Evolutionary conservation across 2,888 invertebrate species (phyloP).

Genomic region (Pediacus dermestoides): DNA sequence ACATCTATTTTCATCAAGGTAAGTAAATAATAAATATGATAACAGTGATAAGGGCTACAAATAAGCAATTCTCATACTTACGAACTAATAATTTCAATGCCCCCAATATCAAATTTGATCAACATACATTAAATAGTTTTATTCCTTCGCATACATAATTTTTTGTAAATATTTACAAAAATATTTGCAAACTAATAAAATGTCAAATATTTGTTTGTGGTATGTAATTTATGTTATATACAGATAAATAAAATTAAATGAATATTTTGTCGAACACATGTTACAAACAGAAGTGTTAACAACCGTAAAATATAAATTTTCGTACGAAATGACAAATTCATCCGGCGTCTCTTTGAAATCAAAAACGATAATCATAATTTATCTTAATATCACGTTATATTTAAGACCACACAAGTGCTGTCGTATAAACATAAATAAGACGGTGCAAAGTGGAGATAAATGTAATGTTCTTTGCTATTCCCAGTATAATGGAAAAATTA

Average conservation of each 20-base stretch:
- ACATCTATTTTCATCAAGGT: no score
- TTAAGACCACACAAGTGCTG: slow-evolving; percentile 31
- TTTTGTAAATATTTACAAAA: no score
- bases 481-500: no score
- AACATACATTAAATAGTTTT: no score
- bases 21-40: no score
- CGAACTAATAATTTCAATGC: no score
- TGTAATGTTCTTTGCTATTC: no score
- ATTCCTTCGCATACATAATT: slow-evolving; percentile 1
- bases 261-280: slow-evolving; percentile 19
- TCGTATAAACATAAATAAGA: no score
- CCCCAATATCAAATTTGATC: no score
- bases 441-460: slow-evolving; percentile 21
- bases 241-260: slow-evolving; percentile 8
- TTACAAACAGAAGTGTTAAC: slow-evolving; percentile 22
- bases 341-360: slow-evolving; percentile 21
- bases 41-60: no score
- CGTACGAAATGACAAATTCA: slow-evolving; percentile 15
- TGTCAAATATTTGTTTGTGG: neutral
- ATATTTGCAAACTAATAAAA: no score
- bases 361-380: slow-evolving; percentile 25
- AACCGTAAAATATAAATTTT: slow-evolving; percentile 12
- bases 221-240: neutral
- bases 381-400: slow-evolving; percentile 23
- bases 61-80: no score